Evolutionary conservation across 2,797 vertebrate species (phyloP).

Genomic region (Podarcis lilfordi): DNA sequence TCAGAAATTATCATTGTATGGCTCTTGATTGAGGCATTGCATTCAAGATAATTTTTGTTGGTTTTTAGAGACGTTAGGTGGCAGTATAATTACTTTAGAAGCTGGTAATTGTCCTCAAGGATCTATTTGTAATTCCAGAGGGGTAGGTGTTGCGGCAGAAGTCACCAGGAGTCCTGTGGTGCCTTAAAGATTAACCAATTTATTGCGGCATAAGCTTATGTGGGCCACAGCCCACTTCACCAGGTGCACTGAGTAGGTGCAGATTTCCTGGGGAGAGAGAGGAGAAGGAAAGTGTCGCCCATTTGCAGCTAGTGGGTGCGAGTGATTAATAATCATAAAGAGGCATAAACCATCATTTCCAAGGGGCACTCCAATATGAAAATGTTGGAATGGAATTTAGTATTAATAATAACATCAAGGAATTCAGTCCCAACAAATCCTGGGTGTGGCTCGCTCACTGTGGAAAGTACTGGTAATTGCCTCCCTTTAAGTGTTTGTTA

Average conservation of each 20-base stretch:
- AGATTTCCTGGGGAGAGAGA: neutral
- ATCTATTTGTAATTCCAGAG: neutral
- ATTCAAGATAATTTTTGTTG: constrained; percentile 35
- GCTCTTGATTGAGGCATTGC: constrained; percentile 29
- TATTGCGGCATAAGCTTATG: no score
- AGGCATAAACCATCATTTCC: neutral
- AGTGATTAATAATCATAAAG: neutral
- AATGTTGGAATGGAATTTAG: neutral
- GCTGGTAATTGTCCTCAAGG: neutral
- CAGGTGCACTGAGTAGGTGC: neutral
- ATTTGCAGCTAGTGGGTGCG: neutral
- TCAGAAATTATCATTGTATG: constrained; percentile 36
- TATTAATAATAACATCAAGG: neutral
- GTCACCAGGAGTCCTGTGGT: neutral
- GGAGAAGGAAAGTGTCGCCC: neutral
- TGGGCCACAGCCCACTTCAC: no score
- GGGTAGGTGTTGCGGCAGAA: neutral
- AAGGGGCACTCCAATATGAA: neutral
- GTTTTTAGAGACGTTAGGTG: constrained; percentile 29
- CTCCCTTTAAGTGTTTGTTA: neutral
- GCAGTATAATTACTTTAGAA: neutral
- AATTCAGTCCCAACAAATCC: neutral
- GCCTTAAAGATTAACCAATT: neutral
- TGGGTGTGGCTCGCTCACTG: neutral
- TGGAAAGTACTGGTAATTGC: neutral